Evolutionary conservation across 1,140 invertebrate species (phyloP).

Genomic region (Plutomurus gul): DNA sequence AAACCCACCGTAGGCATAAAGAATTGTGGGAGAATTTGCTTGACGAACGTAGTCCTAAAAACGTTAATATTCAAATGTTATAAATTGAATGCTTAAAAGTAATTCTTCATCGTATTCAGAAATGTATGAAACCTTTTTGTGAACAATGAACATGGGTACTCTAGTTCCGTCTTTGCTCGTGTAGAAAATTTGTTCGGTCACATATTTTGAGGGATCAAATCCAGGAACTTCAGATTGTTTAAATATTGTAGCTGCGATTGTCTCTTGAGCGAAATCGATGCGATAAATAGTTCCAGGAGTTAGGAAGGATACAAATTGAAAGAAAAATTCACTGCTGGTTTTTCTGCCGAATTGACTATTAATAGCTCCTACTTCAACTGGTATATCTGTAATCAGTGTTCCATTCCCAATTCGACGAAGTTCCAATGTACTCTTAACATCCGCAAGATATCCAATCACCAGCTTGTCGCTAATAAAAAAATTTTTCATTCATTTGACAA

Average conservation of each 20-base stretch:
- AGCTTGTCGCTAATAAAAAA: slow-evolving; percentile 14
- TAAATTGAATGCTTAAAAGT: background rate
- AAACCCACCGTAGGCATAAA: slow-evolving; percentile 98
- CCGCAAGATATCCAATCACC: slow-evolving; percentile 18
- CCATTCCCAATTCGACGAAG: slow-evolving; percentile 77
- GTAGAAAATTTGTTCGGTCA: slow-evolving; percentile 91
- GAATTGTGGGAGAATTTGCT: slow-evolving; percentile 67
- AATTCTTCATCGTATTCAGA: background rate
- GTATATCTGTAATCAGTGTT: slow-evolving; percentile 70
- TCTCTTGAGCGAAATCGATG: slow-evolving; percentile 73
- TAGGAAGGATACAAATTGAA: slow-evolving; percentile 89
- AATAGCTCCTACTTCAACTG: slow-evolving; percentile 83
- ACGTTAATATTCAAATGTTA: background rate
- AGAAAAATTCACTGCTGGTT: slow-evolving; percentile 87
- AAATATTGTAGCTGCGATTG: background rate
- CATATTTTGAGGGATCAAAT: slow-evolving; percentile 78
- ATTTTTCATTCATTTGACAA: background rate
- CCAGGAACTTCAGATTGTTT: slow-evolving; percentile 56
- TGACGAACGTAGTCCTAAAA: background rate
- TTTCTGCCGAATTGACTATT: slow-evolving; percentile 76
- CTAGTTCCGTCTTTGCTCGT: slow-evolving; percentile 90
- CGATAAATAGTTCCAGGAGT: slow-evolving; percentile 87
- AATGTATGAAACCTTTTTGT: slow-evolving; percentile 64
- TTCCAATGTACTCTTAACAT: slow-evolving; percentile 63
- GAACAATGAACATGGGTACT: slow-evolving; percentile 96